Conservation (phyloP, 2,113 vertebrate genomes). For the Aphyosemion australe region DNA sequence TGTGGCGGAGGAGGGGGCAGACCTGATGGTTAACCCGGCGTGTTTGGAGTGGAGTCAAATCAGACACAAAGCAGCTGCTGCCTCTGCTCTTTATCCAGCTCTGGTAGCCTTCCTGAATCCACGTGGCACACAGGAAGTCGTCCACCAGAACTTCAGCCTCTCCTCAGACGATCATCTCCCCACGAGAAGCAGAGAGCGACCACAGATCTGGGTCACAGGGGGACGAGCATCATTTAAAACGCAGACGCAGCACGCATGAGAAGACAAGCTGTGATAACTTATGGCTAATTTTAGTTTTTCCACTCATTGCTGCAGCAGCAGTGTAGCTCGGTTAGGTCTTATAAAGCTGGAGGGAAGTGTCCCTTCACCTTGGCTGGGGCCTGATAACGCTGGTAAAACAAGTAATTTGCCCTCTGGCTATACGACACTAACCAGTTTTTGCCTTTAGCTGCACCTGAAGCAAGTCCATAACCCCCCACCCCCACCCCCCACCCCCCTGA, state of each 20-base stretch:
- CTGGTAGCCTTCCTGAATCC: constrained; percentile 34
- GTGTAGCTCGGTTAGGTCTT: not conserved
- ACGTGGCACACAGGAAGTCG: constrained; percentile 53
- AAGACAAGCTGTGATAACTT: constrained; percentile 16
- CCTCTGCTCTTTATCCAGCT: constrained; percentile 35
- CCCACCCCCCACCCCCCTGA: constrained; percentile 2
- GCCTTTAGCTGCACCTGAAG: constrained; percentile 22
- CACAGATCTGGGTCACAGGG: constrained; percentile 45
- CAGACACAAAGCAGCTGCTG: constrained; percentile 60
- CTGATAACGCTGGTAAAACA: constrained; percentile 20
- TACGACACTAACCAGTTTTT: constrained; percentile 11
- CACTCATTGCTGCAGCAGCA: not conserved
- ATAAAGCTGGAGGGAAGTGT: not conserved
- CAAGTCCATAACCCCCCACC: constrained; percentile 30
- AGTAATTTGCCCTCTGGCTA: constrained; percentile 27
- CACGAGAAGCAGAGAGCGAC: constrained; percentile 23
- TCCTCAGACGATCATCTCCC: constrained; percentile 51
- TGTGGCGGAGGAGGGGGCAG: constrained; percentile 5
- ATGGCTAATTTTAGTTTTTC: constrained; percentile 7
- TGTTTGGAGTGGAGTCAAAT: constrained; percentile 19
- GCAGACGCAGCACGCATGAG: constrained; percentile 1
- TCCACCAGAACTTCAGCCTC: constrained; percentile 46
- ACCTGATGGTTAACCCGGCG: constrained; percentile 36
- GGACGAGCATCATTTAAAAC: constrained; percentile 20
- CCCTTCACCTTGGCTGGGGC: constrained; percentile 9